Percentiles rank a stretch among this genome's conserved stretches.
These are phyloP conservation scores for Sylvilagus bachmani DNA, from an alignment of 2,113 vertebrate genomes.

Conservation along the genomic window DNA sequence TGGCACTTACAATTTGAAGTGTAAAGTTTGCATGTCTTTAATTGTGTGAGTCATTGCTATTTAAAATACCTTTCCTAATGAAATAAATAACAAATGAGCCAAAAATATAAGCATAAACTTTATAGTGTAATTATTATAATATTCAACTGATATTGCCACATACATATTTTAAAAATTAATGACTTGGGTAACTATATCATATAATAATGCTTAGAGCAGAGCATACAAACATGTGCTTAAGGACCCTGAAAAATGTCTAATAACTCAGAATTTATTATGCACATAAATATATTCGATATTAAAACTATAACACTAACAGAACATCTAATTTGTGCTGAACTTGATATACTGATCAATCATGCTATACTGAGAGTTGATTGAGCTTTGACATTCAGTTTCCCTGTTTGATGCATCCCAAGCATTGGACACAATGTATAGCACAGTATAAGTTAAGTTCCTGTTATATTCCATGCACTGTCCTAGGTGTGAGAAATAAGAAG, in stretches of 20 bases:
- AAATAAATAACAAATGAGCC: not conserved
- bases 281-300: not conserved
- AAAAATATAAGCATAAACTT: not conserved
- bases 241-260: not conserved
- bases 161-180: constrained; percentile 12
- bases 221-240: not conserved
- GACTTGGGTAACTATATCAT: not conserved
- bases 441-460: not conserved
- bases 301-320: not conserved
- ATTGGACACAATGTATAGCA: not conserved
- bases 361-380: not conserved
- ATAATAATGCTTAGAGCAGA: not conserved
- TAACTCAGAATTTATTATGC: not conserved
- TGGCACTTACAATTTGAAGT: not conserved
- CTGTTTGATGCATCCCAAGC: not conserved
- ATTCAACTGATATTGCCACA: not conserved
- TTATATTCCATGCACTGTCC: not conserved
- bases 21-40: not conserved
- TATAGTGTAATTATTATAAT: not conserved
- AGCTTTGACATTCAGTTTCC: not conserved
- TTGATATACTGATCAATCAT: not conserved
- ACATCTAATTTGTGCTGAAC: not conserved
- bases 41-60: not conserved
- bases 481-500: not conserved
- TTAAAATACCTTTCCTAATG: not conserved